These are phyloP conservation scores for Lagocephalus sceleratus DNA, from an alignment of 2,797 vertebrate species.

Conservation along the genomic window DNA sequence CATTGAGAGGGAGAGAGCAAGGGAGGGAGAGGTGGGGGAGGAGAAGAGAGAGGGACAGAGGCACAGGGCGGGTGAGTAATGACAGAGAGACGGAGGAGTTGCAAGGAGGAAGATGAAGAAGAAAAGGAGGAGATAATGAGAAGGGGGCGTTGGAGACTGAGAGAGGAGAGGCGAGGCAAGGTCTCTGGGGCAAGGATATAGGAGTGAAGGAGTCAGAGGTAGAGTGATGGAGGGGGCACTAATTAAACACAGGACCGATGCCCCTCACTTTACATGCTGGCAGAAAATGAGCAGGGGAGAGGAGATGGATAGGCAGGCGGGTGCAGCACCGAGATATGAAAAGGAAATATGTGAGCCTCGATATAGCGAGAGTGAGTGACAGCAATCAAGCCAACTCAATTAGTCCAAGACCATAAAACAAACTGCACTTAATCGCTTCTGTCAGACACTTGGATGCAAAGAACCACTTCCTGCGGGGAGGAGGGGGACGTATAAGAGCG, in stretches of 20 bases:
- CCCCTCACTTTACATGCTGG: slow-evolving; percentile 45
- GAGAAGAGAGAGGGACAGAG: slow-evolving; percentile 17
- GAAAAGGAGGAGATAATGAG: slow-evolving; percentile 57
- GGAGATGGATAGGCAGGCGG: slow-evolving; percentile 62
- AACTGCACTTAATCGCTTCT: slow-evolving; percentile 70
- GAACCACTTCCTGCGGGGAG: slow-evolving; percentile 43
- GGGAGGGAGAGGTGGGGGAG: slow-evolving; percentile 17
- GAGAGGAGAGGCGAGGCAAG: slow-evolving; percentile 46
- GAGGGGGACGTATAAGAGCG: slow-evolving; percentile 24
- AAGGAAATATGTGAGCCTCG: slow-evolving; percentile 70
- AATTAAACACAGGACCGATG: slow-evolving; percentile 66
- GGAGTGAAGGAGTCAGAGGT: slow-evolving; percentile 45
- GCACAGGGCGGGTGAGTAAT: slow-evolving; percentile 40
- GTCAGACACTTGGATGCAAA: slow-evolving; percentile 54
- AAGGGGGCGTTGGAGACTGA: slow-evolving; percentile 49
- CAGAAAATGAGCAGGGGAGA: slow-evolving; percentile 42
- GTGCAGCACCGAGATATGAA: slow-evolving; percentile 69
- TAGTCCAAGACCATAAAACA: slow-evolving; percentile 72
- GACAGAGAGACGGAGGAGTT: slow-evolving; percentile 43
- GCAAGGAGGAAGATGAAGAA: slow-evolving; percentile 46
- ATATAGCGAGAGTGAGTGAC: slow-evolving; percentile 47
- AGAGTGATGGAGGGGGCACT: slow-evolving; percentile 66
- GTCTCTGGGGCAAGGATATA: slow-evolving; percentile 65
- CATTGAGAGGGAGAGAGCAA: slow-evolving; percentile 59
- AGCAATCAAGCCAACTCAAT: slow-evolving; percentile 73